Evolutionary conservation across 92 coral and sea anemone genomes (phyloP).

Genomic region (Heliopora coerulea): DNA sequence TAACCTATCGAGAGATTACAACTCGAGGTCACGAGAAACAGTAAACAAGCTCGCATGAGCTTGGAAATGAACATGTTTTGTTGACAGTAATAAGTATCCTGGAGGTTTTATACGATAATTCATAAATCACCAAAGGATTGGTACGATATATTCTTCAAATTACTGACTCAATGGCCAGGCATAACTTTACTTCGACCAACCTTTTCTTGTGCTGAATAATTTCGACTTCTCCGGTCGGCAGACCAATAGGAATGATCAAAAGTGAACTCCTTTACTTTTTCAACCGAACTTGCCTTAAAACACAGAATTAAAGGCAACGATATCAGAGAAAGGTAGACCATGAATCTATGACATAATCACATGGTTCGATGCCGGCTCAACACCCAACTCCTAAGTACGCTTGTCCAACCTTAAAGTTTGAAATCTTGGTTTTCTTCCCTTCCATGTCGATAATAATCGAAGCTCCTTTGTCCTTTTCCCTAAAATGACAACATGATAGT

Average conservation of each 20-base stretch:
- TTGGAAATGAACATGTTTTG: background rate
- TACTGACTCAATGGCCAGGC: too few relatives aligned
- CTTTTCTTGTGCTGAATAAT: conserved; percentile 83
- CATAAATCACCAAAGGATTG: too few relatives aligned
- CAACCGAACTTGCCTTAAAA: conserved; percentile 71
- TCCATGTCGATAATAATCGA: conserved; percentile 94
- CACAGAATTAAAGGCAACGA: background rate
- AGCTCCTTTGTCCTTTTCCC: conserved; percentile 87
- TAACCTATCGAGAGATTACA: too few relatives aligned
- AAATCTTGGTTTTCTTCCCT: conserved; percentile 87
- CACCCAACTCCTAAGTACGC: too few relatives aligned
- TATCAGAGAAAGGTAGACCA: too few relatives aligned
- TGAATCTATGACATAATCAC: too few relatives aligned
- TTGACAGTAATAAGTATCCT: background rate
- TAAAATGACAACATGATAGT: conserved; percentile 13
- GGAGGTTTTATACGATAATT: too few relatives aligned
- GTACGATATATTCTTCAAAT: too few relatives aligned
- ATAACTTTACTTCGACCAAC: too few relatives aligned
- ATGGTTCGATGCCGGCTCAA: too few relatives aligned
- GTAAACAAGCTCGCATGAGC: too few relatives aligned
- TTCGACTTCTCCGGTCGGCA: conserved; percentile 73
- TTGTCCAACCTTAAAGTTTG: conserved; percentile 91
- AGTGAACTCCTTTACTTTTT: conserved; percentile 83
- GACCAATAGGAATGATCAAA: conserved; percentile 99
- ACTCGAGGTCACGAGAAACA: too few relatives aligned